phyloP scores from a whole-genome alignment of 2,113 vertebrate species.

The Pristiophorus japonicus region DNA sequence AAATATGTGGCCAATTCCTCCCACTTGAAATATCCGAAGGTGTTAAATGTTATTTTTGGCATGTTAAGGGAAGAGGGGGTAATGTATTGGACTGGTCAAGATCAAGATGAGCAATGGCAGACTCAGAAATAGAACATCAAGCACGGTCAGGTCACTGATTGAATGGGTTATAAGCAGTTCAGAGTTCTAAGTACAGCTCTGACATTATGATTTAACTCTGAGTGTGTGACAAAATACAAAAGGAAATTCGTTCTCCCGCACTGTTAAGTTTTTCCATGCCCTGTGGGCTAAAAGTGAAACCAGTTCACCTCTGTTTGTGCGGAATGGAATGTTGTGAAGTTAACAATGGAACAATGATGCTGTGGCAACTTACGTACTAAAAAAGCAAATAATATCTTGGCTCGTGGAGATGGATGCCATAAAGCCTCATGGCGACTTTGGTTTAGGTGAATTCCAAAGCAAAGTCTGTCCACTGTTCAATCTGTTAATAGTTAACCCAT shows the following conservation, averaged over 20 bases:
- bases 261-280: neutral
- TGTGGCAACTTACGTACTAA: neutral
- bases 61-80: neutral
- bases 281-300: constrained; percentile 33
- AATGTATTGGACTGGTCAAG: neutral
- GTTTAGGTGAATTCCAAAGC: constrained; percentile 37
- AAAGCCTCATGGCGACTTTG: constrained; percentile 23
- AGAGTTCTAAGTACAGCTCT: neutral
- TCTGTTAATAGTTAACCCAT: constrained; percentile 3
- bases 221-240: neutral
- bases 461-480: constrained; percentile 35
- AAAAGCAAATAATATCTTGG: constrained; percentile 41
- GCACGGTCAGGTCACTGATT: neutral
- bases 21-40: neutral
- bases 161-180: neutral
- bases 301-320: neutral
- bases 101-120: neutral
- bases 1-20: neutral
- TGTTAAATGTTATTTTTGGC: neutral
- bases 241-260: neutral
- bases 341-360: neutral
- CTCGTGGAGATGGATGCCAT: constrained; percentile 38
- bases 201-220: neutral
- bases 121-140: neutral
- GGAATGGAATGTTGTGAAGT: constrained; percentile 35